These are phyloP conservation scores for Tethea ocularis DNA, from an alignment of 2,888 invertebrate genomes.

Conservation along the genomic window DNA sequence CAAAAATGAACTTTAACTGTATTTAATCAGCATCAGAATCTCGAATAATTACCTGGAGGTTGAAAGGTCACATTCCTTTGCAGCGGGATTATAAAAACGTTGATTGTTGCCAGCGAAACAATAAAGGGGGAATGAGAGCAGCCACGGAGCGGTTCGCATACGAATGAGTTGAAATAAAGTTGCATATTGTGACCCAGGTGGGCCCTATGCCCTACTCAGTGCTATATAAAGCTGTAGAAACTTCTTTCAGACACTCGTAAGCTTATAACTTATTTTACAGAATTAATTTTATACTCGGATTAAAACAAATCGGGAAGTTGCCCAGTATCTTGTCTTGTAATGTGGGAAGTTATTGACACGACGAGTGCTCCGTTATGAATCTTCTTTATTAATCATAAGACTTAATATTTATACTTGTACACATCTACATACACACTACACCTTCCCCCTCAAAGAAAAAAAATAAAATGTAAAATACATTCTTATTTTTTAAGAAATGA, in stretches of 20 bases:
- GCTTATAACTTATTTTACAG: neutral
- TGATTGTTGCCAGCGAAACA: conserved; percentile 17
- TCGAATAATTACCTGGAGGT: conserved; percentile 11
- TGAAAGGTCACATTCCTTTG: conserved; percentile 16
- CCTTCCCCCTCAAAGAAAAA: too few relatives aligned
- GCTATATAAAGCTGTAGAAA: conserved; percentile 9
- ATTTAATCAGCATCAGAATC: conserved; percentile 8
- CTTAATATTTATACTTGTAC: too few relatives aligned
- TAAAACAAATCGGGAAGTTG: neutral
- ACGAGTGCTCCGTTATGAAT: too few relatives aligned
- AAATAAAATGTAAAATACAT: too few relatives aligned
- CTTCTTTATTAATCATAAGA: too few relatives aligned
- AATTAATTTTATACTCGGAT: neutral
- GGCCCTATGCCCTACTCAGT: neutral
- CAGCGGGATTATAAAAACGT: conserved; percentile 15
- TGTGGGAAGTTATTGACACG: too few relatives aligned
- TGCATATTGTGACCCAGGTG: conserved; percentile 14
- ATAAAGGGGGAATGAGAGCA: conserved; percentile 15
- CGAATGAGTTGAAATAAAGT: conserved; percentile 28
- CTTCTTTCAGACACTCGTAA: conserved; percentile 7
- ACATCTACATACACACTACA: too few relatives aligned
- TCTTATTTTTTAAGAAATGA: too few relatives aligned
- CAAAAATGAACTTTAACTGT: neutral
- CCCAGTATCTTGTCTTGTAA: too few relatives aligned
- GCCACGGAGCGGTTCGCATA: conserved; percentile 23